Evolutionary conservation across 2,888 invertebrate species (phyloP).

Genomic region (Ligdia adustata): DNA sequence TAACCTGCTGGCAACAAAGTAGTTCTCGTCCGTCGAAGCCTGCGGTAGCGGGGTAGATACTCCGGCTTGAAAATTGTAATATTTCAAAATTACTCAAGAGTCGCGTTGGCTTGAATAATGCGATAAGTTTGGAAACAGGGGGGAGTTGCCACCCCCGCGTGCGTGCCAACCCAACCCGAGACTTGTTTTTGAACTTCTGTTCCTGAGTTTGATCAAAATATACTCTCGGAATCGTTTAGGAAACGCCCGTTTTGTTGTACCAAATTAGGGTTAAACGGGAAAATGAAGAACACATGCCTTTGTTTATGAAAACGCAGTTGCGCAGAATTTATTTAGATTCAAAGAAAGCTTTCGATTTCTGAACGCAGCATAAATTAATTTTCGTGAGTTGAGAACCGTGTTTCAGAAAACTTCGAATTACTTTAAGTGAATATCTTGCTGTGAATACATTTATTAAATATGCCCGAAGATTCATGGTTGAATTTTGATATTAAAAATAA

Average conservation of each 20-base stretch:
- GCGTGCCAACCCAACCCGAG: conserved; percentile 68
- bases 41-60: conserved; percentile 56
- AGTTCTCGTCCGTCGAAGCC: conserved; percentile 54
- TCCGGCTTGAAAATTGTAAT: conserved; percentile 79
- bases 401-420: too few species aligned
- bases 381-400: too few species aligned
- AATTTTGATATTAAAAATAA: too few species aligned
- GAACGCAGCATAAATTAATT: too few species aligned
- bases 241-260: conserved; percentile 59
- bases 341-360: too few species aligned
- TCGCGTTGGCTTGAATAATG: conserved; percentile 83
- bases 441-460: too few species aligned
- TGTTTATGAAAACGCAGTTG: conserved; percentile 6
- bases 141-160: conserved; percentile 58
- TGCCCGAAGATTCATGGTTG: too few species aligned
- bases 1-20: conserved; percentile 45
- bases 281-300: conserved; percentile 7
- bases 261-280: conserved; percentile 36
- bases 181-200: conserved; percentile 80
- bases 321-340: too few species aligned
- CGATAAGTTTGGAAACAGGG: conserved; percentile 72
- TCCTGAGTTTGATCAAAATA: conserved; percentile 79
- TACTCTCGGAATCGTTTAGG: conserved; percentile 50
- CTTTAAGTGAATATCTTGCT: too few species aligned
- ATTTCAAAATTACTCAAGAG: conserved; percentile 85